Evolutionary conservation across 2,113 vertebrate species (phyloP).

Genomic region (Salvator merianae): DNA sequence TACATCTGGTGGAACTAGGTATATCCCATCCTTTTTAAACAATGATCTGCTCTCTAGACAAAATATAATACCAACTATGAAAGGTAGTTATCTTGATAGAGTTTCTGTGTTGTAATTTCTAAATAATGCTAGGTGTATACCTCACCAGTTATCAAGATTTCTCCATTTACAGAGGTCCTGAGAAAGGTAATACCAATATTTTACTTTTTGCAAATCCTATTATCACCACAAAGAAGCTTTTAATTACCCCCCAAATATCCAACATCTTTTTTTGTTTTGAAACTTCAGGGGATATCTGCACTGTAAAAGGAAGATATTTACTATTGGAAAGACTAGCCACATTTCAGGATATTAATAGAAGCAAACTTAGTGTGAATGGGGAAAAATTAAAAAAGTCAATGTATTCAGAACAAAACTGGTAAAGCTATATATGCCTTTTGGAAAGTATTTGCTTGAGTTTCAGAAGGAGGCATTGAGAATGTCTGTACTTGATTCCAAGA

Average conservation of each 20-base stretch:
- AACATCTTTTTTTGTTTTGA: conserved; percentile 40
- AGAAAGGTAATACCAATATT: conserved; percentile 48
- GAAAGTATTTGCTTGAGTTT: conserved; percentile 14
- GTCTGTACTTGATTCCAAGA: background rate
- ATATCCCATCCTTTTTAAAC: background rate
- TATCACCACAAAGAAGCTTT: conserved; percentile 67
- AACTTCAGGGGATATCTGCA: conserved; percentile 49
- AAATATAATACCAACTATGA: conserved; percentile 36
- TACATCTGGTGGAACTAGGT: background rate
- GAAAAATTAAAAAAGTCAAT: conserved; percentile 36
- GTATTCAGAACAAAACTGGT: background rate
- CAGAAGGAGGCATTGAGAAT: background rate
- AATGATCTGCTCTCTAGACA: conserved; percentile 19
- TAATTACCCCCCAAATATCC: conserved; percentile 66
- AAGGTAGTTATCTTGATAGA: conserved; percentile 48
- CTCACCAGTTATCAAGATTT: conserved; percentile 51
- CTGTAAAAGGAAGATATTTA: conserved; percentile 40
- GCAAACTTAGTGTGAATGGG: background rate
- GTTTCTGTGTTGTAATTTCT: conserved; percentile 45
- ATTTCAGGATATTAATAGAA: conserved; percentile 15
- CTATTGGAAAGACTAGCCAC: background rate
- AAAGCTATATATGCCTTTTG: conserved; percentile 9
- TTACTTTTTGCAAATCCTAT: conserved; percentile 51
- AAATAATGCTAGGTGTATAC: conserved; percentile 47
- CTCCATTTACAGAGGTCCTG: conserved; percentile 62